Evolutionary conservation across 2,888 invertebrate genomes (phyloP), one percentile per base, ranked within the genome.

Genomic region (Odontocerum albicorne): DNA sequence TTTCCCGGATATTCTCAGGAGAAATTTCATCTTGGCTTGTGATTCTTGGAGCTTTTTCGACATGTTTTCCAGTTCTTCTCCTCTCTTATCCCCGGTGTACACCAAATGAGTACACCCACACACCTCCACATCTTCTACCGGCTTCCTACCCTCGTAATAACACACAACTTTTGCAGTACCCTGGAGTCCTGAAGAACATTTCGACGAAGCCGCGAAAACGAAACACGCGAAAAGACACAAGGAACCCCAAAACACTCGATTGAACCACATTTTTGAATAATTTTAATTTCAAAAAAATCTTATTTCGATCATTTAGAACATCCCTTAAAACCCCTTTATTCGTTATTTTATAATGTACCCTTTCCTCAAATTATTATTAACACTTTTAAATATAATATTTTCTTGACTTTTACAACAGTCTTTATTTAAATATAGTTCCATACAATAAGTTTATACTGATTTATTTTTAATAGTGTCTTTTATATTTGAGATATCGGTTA

Each of bases 1-100:
- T 58, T 72, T 74, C 59, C 81, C 81, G 61, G 72, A 70, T 46
- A 80, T 77, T 55, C 78, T 76, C 59, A 83, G 66, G 59, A 83
- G 68, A 61, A 83, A 72, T 70, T 83, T 83, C 62, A 78, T 68
- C 52, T 74, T 71, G 19, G 77, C 76, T 59, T 75, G 74, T 56
- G 68, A 69, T 61, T 75, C 75, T 65, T 74, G 74, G 63, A 79
- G 74, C 60, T 73, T 74, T 66, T 81, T 80, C 62, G 77, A 64
- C 33, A 76, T 50, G 19, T 64, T 64, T 20, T 74, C 75, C 46
- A 77, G 70, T 57, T 75, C 73, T 3, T 75, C 74, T 60, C 73
- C 77, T 61, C 75, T 70, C 49, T 71, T 72, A 60, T 70, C 67
- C 46, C 79, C 77, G 46, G 72, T 65, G 66, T 79, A 76, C 39